Conservation (phyloP, 30 jellyfish, hydroid and myxozoan species). For the Turritopsis rubra region DNA sequence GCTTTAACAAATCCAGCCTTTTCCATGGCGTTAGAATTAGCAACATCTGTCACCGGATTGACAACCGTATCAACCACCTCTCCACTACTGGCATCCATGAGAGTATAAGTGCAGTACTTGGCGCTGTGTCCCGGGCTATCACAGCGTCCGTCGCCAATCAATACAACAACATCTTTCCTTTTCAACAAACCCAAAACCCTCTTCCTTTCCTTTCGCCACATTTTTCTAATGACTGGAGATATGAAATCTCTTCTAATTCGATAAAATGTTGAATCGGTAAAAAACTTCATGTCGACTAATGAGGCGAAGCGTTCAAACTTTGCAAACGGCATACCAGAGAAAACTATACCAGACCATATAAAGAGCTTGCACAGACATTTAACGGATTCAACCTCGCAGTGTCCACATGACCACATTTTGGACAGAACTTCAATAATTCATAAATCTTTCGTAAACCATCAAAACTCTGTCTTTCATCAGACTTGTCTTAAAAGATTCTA, state of each 20-base stretch:
- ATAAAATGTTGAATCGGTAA: neutral
- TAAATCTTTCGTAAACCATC: constrained; percentile 11
- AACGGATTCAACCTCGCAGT: neutral
- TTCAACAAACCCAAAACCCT: neutral
- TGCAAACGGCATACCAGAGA: constrained; percentile 14
- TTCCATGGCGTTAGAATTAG: constrained; percentile 1
- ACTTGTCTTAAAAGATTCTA: neutral
- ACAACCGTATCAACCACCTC: constrained; percentile 8
- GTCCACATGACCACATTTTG: constrained; percentile 2
- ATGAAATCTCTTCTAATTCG: constrained; percentile 6
- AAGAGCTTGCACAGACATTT: neutral
- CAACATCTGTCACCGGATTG: constrained; percentile 13
- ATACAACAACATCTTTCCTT: neutral
- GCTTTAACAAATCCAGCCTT: neutral
- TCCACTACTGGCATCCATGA: constrained; percentile 3
- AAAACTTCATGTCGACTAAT: constrained; percentile 3
- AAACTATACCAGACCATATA: neutral
- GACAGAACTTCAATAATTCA: neutral
- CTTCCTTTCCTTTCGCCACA: constrained; percentile 17
- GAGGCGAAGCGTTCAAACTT: constrained; percentile 15
- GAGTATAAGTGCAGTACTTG: neutral
- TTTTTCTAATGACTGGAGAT: neutral
- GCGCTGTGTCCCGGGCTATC: constrained; percentile 11
- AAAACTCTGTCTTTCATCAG: neutral
- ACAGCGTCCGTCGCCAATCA: constrained; percentile 7